Percentiles rank a stretch among this genome's conserved stretches.
These are phyloP conservation scores for Lophius piscatorius DNA, from an alignment of 2,113 vertebrate species.

Conservation along the genomic window DNA sequence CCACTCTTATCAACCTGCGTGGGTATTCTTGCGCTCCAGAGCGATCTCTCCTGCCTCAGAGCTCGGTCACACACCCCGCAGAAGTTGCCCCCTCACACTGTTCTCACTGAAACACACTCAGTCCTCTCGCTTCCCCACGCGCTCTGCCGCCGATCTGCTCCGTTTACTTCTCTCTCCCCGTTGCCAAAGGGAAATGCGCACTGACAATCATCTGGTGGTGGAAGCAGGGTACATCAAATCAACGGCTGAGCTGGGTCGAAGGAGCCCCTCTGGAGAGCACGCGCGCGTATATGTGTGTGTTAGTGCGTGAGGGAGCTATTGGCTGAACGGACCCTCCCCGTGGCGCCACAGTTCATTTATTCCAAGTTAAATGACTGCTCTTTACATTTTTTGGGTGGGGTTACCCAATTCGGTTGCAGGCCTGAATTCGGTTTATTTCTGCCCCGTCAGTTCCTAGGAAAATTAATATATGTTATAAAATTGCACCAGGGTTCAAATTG, in stretches of 20 bases:
- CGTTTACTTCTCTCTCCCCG: constrained; percentile 54
- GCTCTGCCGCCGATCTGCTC: constrained; percentile 26
- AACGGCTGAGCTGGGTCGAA: constrained; percentile 49
- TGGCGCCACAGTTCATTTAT: constrained; percentile 54
- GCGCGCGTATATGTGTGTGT: too few relatives aligned
- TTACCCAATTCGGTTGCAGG: not conserved
- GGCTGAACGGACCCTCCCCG: constrained; percentile 57
- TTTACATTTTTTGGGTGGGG: constrained; percentile 20
- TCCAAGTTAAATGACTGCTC: constrained; percentile 35
- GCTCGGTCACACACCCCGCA: constrained; percentile 53
- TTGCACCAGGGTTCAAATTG: too few relatives aligned
- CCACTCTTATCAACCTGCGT: constrained; percentile 40
- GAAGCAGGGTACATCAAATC: constrained; percentile 54
- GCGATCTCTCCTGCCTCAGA: constrained; percentile 46
- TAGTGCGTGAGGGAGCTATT: constrained; percentile 49
- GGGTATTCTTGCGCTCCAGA: constrained; percentile 38
- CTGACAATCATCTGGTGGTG: constrained; percentile 71
- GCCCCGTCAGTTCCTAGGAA: not conserved
- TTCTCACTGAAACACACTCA: constrained; percentile 33
- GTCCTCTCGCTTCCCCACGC: constrained; percentile 15
- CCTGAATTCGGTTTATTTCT: not conserved
- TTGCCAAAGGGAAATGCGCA: constrained; percentile 70
- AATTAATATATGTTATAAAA: too few relatives aligned
- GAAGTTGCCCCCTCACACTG: constrained; percentile 59
- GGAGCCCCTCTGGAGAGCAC: constrained; percentile 48